phyloP scores from a whole-genome alignment of 2,113 vertebrate genomes.

The Hippopotamus amphibius region DNA sequence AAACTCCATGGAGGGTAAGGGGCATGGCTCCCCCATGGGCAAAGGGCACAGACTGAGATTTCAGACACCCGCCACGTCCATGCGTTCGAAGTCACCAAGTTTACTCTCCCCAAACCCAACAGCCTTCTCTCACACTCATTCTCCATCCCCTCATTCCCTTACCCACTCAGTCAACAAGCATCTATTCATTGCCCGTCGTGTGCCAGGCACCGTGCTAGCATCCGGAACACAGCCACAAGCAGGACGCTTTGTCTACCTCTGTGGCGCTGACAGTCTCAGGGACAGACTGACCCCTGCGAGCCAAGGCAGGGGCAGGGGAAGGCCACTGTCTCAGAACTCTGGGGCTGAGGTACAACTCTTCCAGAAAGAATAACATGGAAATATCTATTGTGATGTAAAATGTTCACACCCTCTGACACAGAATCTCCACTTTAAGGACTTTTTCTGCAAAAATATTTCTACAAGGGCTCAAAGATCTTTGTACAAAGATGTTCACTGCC shows the following conservation, averaged over 20 bases:
- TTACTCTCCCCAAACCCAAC: background rate
- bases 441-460: conserved; percentile 48
- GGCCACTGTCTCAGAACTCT: background rate
- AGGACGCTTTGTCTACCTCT: background rate
- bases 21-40: too few relatives aligned
- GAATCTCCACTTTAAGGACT: conserved; percentile 5
- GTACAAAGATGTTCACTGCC: background rate
- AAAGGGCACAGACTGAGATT: background rate
- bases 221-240: background rate
- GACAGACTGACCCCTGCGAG: background rate
- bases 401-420: conserved; percentile 62
- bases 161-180: background rate
- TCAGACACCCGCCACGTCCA: background rate
- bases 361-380: conserved; percentile 16
- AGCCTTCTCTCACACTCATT: background rate
- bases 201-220: background rate
- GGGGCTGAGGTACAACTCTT: background rate
- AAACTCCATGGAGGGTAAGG: background rate
- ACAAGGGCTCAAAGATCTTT: background rate
- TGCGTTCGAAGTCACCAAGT: background rate
- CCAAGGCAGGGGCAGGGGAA: background rate
- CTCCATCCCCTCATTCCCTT: background rate
- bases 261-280: accelerated
- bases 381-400: conserved; percentile 52
- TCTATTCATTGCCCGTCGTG: background rate